phyloP scores from a whole-genome alignment of 2,888 invertebrate species.

The Oeneis ivallda region DNA sequence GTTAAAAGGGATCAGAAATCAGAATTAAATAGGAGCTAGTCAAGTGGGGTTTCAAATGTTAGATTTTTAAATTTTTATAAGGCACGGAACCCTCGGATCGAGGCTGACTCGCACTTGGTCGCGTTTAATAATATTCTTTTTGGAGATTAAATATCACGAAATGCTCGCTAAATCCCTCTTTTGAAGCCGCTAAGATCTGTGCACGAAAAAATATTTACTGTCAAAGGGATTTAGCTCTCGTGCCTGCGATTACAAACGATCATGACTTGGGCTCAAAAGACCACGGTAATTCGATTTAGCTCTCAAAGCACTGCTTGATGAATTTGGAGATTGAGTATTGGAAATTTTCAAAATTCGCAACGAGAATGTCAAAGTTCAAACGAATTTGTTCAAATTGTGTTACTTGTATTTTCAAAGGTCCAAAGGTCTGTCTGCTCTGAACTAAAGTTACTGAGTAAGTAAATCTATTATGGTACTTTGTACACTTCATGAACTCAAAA shows the following conservation, averaged over 20 bases:
- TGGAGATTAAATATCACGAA: too few species aligned
- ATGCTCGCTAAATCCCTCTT: too few species aligned
- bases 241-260: neutral
- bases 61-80: too few species aligned
- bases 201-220: neutral
- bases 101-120: neutral
- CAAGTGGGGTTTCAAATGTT: too few species aligned
- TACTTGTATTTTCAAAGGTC: neutral
- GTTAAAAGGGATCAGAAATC: too few species aligned
- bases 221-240: neutral
- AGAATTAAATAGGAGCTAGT: too few species aligned
- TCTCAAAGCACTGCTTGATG: neutral
- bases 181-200: too few species aligned
- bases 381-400: constrained; percentile 5
- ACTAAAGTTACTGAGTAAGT: neutral
- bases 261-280: neutral
- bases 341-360: neutral
- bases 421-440: neutral
- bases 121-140: too few species aligned
- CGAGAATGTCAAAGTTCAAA: neutral
- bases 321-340: neutral
- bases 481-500: too few species aligned
- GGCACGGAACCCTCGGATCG: too few species aligned
- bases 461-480: too few species aligned
- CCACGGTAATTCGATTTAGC: neutral